Conservation (phyloP, 1,140 invertebrate genomes). For the Pteromalus puparum region DNA sequence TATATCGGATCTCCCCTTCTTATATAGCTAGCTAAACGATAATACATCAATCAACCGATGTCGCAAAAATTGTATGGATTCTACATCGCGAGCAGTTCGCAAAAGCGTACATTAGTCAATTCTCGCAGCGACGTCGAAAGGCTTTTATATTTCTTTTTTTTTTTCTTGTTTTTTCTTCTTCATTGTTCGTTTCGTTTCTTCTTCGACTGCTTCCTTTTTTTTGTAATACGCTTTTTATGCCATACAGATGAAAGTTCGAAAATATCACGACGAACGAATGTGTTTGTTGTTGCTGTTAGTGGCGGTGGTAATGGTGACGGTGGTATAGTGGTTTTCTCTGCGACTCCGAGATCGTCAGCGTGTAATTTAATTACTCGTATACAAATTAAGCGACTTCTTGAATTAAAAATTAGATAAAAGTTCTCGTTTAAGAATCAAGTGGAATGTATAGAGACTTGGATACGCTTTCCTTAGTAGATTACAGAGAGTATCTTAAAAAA, state of each 20-base stretch:
- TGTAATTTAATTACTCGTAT: conserved; percentile 14
- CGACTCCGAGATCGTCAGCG: background rate
- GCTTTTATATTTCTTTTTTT: conserved; percentile 46
- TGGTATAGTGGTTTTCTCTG: background rate
- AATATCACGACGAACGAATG: conserved; percentile 47
- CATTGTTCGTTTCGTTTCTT: conserved; percentile 38
- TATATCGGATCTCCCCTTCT: conserved; percentile 47
- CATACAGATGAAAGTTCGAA: conserved; percentile 45
- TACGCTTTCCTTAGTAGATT: conserved; percentile 25
- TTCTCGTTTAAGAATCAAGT: conserved; percentile 2
- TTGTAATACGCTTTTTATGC: conserved; percentile 39
- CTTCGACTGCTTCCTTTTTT: conserved; percentile 27
- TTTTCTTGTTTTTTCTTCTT: conserved; percentile 40
- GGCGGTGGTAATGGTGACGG: background rate
- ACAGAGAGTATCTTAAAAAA: conserved; percentile 35
- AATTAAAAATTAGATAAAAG: conserved; percentile 1
- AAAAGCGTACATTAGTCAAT: conserved; percentile 62
- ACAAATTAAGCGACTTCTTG: conserved; percentile 11
- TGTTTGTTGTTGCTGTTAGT: background rate
- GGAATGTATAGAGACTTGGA: conserved; percentile 3
- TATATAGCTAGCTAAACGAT: conserved; percentile 64
- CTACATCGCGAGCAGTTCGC: conserved; percentile 57
- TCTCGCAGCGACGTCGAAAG: conserved; percentile 54
- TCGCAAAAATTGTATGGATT: conserved; percentile 55
- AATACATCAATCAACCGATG: conserved; percentile 64